Percentiles rank a stretch among this genome's conserved stretches.
phyloP scores from a whole-genome alignment of 1,140 invertebrate genomes.

The Solen grandis region DNA sequence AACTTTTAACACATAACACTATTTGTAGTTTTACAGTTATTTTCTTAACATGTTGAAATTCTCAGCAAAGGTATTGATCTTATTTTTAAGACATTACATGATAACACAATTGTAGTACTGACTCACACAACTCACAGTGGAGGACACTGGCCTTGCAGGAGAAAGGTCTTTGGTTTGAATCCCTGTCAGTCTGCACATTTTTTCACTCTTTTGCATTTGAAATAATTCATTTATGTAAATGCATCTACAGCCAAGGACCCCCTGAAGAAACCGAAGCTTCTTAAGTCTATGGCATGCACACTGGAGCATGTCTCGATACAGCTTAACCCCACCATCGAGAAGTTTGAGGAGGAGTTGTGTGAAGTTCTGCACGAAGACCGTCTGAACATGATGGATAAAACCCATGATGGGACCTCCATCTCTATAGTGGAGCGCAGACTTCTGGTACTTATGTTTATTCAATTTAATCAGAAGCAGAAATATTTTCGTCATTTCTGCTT shows the following conservation, averaged over 20 bases:
- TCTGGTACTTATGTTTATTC: conserved; percentile 69
- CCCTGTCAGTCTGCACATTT: no score
- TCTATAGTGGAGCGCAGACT: conserved; percentile 75
- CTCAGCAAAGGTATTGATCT: no score
- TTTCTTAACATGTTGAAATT: no score
- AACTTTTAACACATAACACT: no score
- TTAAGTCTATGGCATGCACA: conserved; percentile 63
- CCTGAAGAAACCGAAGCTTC: conserved; percentile 73
- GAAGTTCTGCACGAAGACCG: conserved; percentile 75
- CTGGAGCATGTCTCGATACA: conserved; percentile 75
- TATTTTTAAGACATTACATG: no score
- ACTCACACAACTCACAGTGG: no score
- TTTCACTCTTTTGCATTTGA: background rate
- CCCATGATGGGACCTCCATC: conserved; percentile 61
- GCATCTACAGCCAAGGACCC: conserved; percentile 70
- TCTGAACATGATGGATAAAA: conserved; percentile 59
- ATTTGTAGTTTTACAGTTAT: no score
- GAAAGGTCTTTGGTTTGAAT: no score
- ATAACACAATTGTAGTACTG: no score
- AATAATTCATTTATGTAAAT: background rate
- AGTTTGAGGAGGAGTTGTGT: conserved; percentile 79
- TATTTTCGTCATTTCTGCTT: no score
- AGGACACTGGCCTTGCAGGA: no score
- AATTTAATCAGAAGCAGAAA: no score
- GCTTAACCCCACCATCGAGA: conserved; percentile 76